Base-by-base conservation (phyloP, 2,797 vertebrate species). In the Mormyrops attenuatus region DNA sequence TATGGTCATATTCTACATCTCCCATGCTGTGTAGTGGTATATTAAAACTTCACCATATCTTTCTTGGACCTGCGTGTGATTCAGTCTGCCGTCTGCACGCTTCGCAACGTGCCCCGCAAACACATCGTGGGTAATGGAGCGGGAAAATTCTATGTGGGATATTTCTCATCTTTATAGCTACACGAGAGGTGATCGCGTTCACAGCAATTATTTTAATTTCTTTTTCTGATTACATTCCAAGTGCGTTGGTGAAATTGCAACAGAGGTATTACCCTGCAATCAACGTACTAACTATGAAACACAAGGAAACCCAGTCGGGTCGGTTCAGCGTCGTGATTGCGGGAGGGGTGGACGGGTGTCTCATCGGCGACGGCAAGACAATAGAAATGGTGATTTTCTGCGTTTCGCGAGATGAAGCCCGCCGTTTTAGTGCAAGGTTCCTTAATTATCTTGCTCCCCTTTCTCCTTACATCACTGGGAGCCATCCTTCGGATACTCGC, bases 121-220 rank as follows among this genome's bases (percentile, higher is more conserved):
- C 89, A 89, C 89, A 87, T 44, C 41, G 55, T 60, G 44, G n/a
- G 60, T 89, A 89, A 89, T 85, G 88, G 88, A 55, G 44, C 82
- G 60, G 77, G 88, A n/a, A 57, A 87, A 47, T 85, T 85, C 53
- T 66, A 73, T 41, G 60, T 50, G 20, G 5, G 85, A 8, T 55
- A 52, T 86, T 53, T 41, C 87, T 89, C 84, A 77, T 89, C 52
- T 89, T 89, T 89, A 89, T 77, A 86, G 85, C 49, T 30, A 87
- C 49, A 20, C 30, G 30, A 66, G 89, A 44, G 66, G 66, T 77
- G 66, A 77, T 77, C 63, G 17, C 52, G 11, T 77, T 87, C 85
- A 4, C 49, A 26, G 60, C 34, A 69, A 55, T 77, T 73, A 66
- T 87, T 85, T 77, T 87, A 77, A 41, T 53, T 77, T 66, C 88